Conservation (phyloP, 2,797 vertebrate species). For the Tolypeutes matacus region DNA sequence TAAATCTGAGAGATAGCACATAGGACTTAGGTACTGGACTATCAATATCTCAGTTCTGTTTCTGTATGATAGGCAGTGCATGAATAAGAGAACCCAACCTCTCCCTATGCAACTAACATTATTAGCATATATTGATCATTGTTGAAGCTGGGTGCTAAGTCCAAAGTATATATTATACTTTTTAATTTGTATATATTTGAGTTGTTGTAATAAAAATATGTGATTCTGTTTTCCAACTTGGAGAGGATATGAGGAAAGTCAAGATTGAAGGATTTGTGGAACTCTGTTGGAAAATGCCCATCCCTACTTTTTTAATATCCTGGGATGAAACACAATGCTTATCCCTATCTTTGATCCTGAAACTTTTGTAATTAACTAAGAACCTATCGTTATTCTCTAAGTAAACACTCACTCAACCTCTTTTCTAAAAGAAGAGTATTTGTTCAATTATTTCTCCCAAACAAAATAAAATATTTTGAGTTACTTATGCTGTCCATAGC, state of each 20-base stretch:
- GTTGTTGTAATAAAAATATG: background rate
- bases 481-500: background rate
- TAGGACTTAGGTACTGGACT: background rate
- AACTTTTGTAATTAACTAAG: slow-evolving; percentile 20
- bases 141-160: background rate
- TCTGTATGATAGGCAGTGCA: background rate
- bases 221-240: background rate
- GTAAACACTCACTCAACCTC: background rate
- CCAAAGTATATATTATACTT: background rate
- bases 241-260: background rate
- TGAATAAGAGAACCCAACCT: background rate
- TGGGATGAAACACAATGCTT: background rate
- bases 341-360: background rate
- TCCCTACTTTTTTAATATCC: background rate
- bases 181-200: background rate
- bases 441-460: slow-evolving; percentile 4
- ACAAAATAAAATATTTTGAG: background rate
- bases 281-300: background rate
- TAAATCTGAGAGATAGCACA: background rate
- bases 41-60: background rate
- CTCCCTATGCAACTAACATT: background rate
- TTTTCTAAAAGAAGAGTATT: background rate
- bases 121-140: background rate
- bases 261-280: background rate
- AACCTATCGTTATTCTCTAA: background rate